A percentile compares a stretch with the other conserved stretches of the same genome.
Conservation (phyloP, 2,888 invertebrate species). For the Synergus itoensis region DNA sequence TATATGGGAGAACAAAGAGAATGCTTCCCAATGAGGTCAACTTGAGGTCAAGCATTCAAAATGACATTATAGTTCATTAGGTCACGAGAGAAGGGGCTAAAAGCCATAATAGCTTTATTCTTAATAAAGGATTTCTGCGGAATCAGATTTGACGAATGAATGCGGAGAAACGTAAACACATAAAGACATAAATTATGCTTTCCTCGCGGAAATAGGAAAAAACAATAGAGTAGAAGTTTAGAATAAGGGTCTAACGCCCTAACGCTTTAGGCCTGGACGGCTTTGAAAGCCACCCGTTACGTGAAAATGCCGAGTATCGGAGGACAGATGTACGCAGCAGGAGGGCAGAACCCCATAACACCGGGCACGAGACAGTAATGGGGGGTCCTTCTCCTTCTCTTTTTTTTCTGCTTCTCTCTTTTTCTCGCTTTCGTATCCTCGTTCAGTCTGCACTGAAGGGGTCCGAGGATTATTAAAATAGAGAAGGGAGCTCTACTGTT, state of each 20-base stretch:
- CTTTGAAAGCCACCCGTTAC: slow-evolving; percentile 54
- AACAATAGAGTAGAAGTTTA: not conserved
- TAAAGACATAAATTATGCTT: not conserved
- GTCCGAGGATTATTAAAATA: slow-evolving; percentile 72
- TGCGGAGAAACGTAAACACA: not conserved
- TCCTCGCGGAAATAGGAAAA: not conserved
- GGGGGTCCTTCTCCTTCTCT: slow-evolving; percentile 49
- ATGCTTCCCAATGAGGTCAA: no score
- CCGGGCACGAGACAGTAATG: slow-evolving; percentile 70
- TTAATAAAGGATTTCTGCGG: not conserved
- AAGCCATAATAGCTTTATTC: no score
- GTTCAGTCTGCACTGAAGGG: slow-evolving; percentile 66
- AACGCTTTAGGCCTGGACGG: slow-evolving; percentile 1
- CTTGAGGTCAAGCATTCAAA: no score
- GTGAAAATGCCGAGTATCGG: slow-evolving; percentile 49
- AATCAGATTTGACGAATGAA: not conserved
- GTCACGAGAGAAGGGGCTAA: no score
- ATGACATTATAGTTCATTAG: no score
- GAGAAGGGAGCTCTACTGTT: slow-evolving; percentile 63
- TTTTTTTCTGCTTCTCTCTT: slow-evolving; percentile 47
- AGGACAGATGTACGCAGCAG: slow-evolving; percentile 65
- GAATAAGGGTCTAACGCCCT: not conserved
- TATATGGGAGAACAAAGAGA: no score
- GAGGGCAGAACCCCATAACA: slow-evolving; percentile 71
- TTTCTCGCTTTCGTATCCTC: slow-evolving; percentile 55